Evolutionary conservation across 2,888 invertebrate species (phyloP), one percentile per base, ranked within the genome.

Genomic region (Julus scandinavius): DNA sequence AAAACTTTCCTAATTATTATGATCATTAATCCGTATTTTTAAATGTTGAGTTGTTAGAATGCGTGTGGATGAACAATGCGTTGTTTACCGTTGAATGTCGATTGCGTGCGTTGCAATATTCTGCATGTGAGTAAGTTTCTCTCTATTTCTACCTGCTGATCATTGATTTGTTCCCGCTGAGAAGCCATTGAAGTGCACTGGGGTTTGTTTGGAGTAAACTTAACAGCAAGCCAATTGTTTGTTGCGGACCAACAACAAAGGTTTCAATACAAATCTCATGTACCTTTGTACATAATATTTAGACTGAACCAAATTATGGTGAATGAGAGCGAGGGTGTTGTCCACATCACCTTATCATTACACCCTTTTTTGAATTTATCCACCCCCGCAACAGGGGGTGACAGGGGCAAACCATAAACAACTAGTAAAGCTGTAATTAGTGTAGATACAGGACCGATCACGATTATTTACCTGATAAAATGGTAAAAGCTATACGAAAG

Each of bases 111-210:
- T 20, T 20, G 9, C 15, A 20, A 40, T 83, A 9, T 80, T 38
- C 29, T 29, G 29, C 29, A 29, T 29, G 29, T 29, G 29, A 29
- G 29, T 29, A n/a, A 83, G 13, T 83, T 29, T 83, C 41, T 83
- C 41, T 20, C 41, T 83, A 40, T 83, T 38, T 83, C 83, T 83
- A 83, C 83, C 83, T 83, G 83, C 83, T 38, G 83, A 83, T 83
- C 83, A 41, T 83, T 41, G 83, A 83, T 83, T 83, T 83, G 83
- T 83, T 83, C 83, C 83, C 41, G 83, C 83, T 83, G 83, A 40
- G 83, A 83, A 40, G 83, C 41, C 83, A 83, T 83, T 83, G 83
- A 83, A 41, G 38, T 83, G 38, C 83, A 15, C 58, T 58, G 58
- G 58, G 58, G 83, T 83, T 83, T 83, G 83, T 40, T 83, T 40